Base-by-base conservation (phyloP, 2,797 vertebrate genomes). In the Lagocephalus sceleratus region DNA sequence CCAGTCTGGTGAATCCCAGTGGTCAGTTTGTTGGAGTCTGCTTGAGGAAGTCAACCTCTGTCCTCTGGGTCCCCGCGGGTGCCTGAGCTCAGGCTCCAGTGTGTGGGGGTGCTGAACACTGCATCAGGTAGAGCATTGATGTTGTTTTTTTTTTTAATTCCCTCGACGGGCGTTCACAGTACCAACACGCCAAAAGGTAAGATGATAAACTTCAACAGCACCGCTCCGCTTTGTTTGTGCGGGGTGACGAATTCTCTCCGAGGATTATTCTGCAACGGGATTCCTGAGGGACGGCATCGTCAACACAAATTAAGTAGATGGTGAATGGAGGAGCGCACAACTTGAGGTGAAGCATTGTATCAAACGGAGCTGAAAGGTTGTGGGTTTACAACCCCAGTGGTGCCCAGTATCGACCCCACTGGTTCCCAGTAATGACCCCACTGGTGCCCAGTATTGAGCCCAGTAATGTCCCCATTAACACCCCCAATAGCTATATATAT, bases 11-110 rank as follows among this genome's bases (percentile, higher is more conserved):
- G 29, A 29, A 29, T 29, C 5, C 8, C 29, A 2, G 8, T 16
- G 61, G 65, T 73, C 75, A 76, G 46, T 81, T 79, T 73, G 47
- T 78, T 74, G 78, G 38, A 60, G 74, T 77, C 69, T 75, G 79
- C 68, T 81, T 76, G 61, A 78, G 71, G 68, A 72, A 82, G 73
- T 75, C 53, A 22, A 69, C 75, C 71, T 66, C 45, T 76, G 65
- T 54, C 78, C 80, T 75, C 58, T 75, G 56, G 68, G 38, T 73
- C 71, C 67, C 75, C 6, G 11, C 51, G 68, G 81, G 82, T 76
- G 52, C 68, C 64, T 63, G 63, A 64, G 71, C 66, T 47, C 52
- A 51, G 29, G 20, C 47, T 51, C 44, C 16, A 9, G 21, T 2
- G 20, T 22, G 10, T 23, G 21, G 9, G 3, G 38, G 47, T 19